Conservation (phyloP, 2,797 vertebrate species). For the Sparus aurata region DNA sequence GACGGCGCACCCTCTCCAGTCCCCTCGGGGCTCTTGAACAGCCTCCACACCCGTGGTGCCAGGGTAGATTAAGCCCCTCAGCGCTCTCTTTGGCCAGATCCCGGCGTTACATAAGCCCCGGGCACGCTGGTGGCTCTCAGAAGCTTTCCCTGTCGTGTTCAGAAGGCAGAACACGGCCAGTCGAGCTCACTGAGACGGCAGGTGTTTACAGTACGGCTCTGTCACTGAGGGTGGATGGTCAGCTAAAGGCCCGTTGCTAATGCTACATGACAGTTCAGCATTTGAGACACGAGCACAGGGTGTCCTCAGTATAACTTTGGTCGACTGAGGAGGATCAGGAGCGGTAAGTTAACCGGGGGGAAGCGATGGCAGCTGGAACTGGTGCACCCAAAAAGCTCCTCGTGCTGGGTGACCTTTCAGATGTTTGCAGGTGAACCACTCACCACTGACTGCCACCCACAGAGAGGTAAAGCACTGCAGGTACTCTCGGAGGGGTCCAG, state of each 20-base stretch:
- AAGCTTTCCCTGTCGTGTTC: slow-evolving; percentile 46
- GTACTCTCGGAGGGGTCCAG: neutral
- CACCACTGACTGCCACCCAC: neutral
- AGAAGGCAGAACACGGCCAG: slow-evolving; percentile 31
- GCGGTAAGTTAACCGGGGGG: neutral
- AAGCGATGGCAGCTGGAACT: neutral
- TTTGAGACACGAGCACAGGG: slow-evolving; percentile 25
- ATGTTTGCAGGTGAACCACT: slow-evolving; percentile 13
- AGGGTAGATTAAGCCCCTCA: slow-evolving; percentile 60
- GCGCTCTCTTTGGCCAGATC: slow-evolving; percentile 52
- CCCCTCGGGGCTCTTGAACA: slow-evolving; percentile 52
- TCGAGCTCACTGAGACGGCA: slow-evolving; percentile 38
- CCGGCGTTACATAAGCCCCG: slow-evolving; percentile 49
- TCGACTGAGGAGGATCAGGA: slow-evolving; percentile 8
- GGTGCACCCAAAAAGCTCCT: neutral
- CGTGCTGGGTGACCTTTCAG: slow-evolving; percentile 42
- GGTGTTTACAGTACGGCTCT: slow-evolving; percentile 61
- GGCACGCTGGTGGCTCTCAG: slow-evolving; percentile 46
- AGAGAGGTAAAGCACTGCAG: slow-evolving; percentile 22
- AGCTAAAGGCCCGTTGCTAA: slow-evolving; percentile 40
- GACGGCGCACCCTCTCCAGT: slow-evolving; percentile 35
- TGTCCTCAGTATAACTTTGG: neutral
- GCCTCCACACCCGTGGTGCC: slow-evolving; percentile 52
- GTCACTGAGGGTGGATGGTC: slow-evolving; percentile 30
- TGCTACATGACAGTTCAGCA: slow-evolving; percentile 48